phyloP scores from a whole-genome alignment of 2,113 vertebrate species.

The Syngnathus floridae region DNA sequence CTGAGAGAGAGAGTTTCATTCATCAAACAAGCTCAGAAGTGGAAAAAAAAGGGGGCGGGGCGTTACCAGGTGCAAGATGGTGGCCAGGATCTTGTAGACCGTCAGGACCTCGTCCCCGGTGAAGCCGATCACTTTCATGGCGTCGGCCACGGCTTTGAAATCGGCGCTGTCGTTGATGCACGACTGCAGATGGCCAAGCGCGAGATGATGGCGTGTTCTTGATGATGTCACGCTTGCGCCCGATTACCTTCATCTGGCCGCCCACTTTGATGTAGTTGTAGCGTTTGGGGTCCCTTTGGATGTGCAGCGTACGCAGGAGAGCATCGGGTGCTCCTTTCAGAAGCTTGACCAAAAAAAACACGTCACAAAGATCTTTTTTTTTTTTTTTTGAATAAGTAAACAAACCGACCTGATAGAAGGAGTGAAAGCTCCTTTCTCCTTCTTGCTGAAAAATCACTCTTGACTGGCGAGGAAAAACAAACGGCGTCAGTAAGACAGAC shows the following conservation, averaged over 20 bases:
- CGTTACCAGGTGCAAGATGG: slow-evolving; percentile 91
- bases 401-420: slow-evolving; percentile 86
- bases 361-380: no score
- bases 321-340: slow-evolving; percentile 90
- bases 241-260: slow-evolving; percentile 82
- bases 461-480: slow-evolving; percentile 69
- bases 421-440: slow-evolving; percentile 94
- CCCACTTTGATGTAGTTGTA: slow-evolving; percentile 86
- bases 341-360: slow-evolving; percentile 65
- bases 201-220: no score
- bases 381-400: neutral
- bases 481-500: neutral
- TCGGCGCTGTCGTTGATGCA: slow-evolving; percentile 84
- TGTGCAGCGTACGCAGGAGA: slow-evolving; percentile 81
- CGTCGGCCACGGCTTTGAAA: slow-evolving; percentile 90
- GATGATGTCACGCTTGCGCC: no score
- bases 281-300: slow-evolving; percentile 81
- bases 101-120: slow-evolving; percentile 91
- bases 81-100: slow-evolving; percentile 88
- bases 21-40: neutral
- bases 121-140: slow-evolving; percentile 98
- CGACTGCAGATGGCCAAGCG: slow-evolving; percentile 65
- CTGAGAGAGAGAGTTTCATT: slow-evolving; percentile 52
- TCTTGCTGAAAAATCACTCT: slow-evolving; percentile 93
- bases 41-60: neutral